These are phyloP conservation scores for Aegithalos caudatus DNA, from an alignment of 2,113 vertebrate species.

Conservation along the genomic window DNA sequence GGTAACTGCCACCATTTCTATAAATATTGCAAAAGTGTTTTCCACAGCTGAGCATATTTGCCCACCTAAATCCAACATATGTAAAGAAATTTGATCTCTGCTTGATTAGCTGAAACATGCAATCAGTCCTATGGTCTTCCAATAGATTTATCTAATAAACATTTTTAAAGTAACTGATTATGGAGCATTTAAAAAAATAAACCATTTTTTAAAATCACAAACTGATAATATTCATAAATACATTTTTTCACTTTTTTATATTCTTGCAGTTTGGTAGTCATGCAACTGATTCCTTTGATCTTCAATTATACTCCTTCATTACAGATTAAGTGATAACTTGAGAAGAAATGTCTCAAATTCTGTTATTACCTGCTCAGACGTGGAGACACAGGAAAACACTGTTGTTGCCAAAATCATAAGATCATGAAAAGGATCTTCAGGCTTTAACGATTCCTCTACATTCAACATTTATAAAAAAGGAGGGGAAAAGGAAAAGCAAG, in stretches of 20 bases:
- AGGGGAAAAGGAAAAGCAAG: neutral
- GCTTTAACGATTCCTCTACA: slow-evolving; percentile 33
- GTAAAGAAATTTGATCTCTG: neutral
- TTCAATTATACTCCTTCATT: neutral
- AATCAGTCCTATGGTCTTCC: neutral
- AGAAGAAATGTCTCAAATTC: slow-evolving; percentile 3
- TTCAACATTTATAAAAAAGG: neutral
- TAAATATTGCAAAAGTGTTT: neutral
- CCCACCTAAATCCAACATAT: neutral
- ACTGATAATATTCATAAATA: neutral
- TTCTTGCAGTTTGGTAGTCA: neutral
- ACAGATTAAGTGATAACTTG: neutral
- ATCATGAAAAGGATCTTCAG: slow-evolving; percentile 61
- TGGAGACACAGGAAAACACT: slow-evolving; percentile 75
- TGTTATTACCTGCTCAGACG: slow-evolving; percentile 67
- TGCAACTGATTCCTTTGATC: neutral
- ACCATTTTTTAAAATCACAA: neutral
- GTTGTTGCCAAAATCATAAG: slow-evolving; percentile 73
- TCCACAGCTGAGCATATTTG: neutral
- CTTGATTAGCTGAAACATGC: neutral
- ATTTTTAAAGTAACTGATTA: neutral
- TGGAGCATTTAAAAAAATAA: neutral
- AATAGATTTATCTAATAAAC: neutral
- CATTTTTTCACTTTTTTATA: neutral
- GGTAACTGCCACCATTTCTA: neutral